Base-by-base conservation (phyloP, 2,797 vertebrate genomes). In the Gallinago stenura region DNA sequence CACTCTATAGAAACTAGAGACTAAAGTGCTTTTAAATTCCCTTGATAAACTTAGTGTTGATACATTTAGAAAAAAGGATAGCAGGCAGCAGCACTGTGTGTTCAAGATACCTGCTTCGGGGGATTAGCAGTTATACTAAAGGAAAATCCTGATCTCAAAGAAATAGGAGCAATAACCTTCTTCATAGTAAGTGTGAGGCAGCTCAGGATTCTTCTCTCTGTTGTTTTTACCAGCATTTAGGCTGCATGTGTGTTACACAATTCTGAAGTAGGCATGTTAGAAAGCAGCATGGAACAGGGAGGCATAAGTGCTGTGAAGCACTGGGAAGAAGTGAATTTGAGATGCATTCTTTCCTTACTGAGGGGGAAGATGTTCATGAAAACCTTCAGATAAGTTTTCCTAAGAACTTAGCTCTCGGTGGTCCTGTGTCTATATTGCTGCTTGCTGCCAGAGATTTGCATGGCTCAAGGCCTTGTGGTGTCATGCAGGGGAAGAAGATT, bases 391-490 rank as follows among this genome's bases (percentile, higher is more conserved):
- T 45, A 24, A 41, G 4, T 45, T 18, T 60, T 68, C 83, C 9
- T 10, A 45, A 50, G 79, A 56, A 41, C 6, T 19, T 64, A 28
- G 7, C 15, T 9, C 22, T 45, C 0, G 0, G 12, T 79, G 16
- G 15, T 39, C 1, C 0, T 13, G 16, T 82, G 66, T 28, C 39
- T 43, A 5, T 10, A 5, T 48, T 62, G 45, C 33, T 0, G 2
- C 15, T 78, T 85, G 17, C 33, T 73, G 83, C 51, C 43, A 25
- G 24, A 35, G 35, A 7, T 14, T 51, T 1, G 0, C 12, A 1
- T 15, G 35, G 14, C 21, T 62, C 24, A 26, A n/a, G 69, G 24
- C 45, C 31, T 48, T 65, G 25, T 37, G 13, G 13, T 21, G 53
- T 71, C 58, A 7, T 0, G 1, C 14, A 22, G 53, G 37, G 28